A percentile compares a stretch with the other conserved stretches of the same genome.
Conservation (phyloP, 2,888 invertebrate species). For the Actias luna region DNA sequence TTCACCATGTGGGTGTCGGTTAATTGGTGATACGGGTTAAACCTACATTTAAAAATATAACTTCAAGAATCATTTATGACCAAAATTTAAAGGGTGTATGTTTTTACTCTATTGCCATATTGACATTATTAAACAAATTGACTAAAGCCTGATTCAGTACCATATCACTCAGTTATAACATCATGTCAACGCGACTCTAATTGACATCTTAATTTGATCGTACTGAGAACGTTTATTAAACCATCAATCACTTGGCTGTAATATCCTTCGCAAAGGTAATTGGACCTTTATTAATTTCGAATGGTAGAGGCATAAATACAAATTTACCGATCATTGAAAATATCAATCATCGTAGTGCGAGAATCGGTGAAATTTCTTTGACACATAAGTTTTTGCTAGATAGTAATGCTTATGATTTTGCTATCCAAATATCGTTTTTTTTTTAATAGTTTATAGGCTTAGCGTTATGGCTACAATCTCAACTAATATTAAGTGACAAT, state of each 20-base stretch:
- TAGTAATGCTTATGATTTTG: no score
- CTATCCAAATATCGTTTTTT: no score
- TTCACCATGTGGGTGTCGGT: no score
- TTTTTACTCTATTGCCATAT: background rate
- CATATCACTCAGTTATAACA: background rate
- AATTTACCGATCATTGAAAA: background rate
- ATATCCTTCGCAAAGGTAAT: conserved; percentile 9
- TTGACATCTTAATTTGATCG: conserved; percentile 36
- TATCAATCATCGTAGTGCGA: background rate
- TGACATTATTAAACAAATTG: background rate
- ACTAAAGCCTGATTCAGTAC: background rate
- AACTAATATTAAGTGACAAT: no score
- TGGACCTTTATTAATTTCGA: background rate
- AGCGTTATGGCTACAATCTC: no score
- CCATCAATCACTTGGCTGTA: conserved; percentile 29
- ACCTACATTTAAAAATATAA: no score
- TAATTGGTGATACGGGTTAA: no score
- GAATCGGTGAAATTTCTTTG: background rate
- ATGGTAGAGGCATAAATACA: background rate
- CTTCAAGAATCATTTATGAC: no score
- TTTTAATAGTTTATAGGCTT: no score
- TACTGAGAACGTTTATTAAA: conserved; percentile 28
- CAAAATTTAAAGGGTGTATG: no score
- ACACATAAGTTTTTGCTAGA: background rate
- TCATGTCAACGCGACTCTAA: conserved; percentile 18